Evolutionary conservation across 2,797 vertebrate species (phyloP).

Genomic region (Gobio occitaniae): DNA sequence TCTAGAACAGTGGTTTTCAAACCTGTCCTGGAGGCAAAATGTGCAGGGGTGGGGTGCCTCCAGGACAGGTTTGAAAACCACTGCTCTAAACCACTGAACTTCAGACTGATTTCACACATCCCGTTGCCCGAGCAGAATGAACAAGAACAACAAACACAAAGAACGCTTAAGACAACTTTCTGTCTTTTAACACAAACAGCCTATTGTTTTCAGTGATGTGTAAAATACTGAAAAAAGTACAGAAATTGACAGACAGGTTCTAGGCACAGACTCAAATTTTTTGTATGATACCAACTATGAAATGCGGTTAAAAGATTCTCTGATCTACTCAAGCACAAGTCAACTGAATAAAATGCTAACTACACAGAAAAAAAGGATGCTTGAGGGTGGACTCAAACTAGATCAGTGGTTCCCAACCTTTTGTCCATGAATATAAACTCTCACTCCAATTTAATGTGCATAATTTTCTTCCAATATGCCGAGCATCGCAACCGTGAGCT

Average conservation of each 20-base stretch:
- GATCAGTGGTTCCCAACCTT: no score
- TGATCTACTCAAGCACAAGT: background rate
- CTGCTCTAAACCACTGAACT: background rate
- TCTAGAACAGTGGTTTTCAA: background rate
- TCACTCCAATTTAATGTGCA: no score
- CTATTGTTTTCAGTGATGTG: conserved; percentile 6
- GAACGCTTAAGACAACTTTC: background rate
- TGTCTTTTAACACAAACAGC: background rate
- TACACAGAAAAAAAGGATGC: background rate
- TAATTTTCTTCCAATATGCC: no score
- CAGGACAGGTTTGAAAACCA: no score
- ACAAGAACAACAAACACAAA: background rate
- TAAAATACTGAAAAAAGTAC: background rate
- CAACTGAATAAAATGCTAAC: background rate
- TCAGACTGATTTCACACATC: background rate
- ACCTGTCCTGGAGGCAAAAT: no score
- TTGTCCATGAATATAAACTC: no score
- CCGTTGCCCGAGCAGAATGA: background rate
- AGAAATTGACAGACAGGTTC: background rate
- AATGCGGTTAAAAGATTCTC: background rate
- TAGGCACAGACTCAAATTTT: background rate
- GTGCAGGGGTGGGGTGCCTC: no score
- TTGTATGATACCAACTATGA: background rate
- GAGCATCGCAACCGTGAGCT: no score
- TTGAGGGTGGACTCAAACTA: background rate